Conservation (phyloP, 2,113 vertebrate species). For the Pholis gunnellus region DNA sequence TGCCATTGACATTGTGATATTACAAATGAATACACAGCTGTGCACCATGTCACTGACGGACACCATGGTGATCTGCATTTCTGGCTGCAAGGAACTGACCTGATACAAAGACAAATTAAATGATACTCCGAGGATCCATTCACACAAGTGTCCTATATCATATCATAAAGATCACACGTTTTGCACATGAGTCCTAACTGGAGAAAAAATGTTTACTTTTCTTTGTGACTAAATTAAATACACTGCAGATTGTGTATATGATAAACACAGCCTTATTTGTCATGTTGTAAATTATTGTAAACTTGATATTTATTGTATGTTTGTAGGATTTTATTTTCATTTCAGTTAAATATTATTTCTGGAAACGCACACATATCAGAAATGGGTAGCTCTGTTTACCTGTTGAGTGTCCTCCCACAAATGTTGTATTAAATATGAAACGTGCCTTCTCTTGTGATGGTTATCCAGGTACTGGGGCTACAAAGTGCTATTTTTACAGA, state of each 20-base stretch:
- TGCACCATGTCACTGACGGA: not conserved
- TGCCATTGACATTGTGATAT: conserved; percentile 4
- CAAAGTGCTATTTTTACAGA: conserved; percentile 2
- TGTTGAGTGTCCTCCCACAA: not conserved
- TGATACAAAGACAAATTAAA: conserved; percentile 30
- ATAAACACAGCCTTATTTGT: conserved; percentile 29
- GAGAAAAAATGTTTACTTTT: not conserved
- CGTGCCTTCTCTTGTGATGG: conserved; percentile 34
- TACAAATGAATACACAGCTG: conserved; percentile 36
- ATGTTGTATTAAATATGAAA: conserved; percentile 20
- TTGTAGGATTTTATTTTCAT: not conserved
- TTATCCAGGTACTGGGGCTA: conserved; percentile 24
- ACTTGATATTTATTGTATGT: conserved; percentile 56
- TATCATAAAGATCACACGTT: conserved; percentile 16
- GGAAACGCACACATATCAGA: not conserved
- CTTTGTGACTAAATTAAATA: conserved; percentile 9
- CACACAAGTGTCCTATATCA: conserved; percentile 34
- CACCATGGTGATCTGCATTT: conserved; percentile 34
- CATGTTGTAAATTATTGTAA: conserved; percentile 37
- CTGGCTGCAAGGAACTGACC: conserved; percentile 8
- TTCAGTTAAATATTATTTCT: conserved; percentile 11
- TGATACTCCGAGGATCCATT: conserved; percentile 16
- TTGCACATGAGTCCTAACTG: conserved; percentile 56
- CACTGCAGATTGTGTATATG: not conserved
- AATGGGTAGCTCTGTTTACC: conserved; percentile 29